Evolutionary conservation across 2,888 invertebrate genomes (phyloP).

Genomic region (Eupithecia insigniata): DNA sequence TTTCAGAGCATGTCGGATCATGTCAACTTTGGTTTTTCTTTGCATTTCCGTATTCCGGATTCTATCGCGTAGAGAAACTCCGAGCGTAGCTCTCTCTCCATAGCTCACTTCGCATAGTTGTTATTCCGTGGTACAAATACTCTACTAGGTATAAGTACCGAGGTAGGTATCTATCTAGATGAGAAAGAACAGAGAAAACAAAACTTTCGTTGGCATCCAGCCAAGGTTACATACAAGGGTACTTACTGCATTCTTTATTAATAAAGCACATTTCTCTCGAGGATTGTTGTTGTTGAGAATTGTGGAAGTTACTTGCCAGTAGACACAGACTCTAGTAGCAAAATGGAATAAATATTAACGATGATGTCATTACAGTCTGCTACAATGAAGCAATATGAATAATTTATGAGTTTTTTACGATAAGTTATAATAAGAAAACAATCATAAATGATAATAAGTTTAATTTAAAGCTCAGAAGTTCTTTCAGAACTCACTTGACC

Average conservation of each 20-base stretch:
- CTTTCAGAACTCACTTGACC: background rate
- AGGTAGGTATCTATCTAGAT: background rate
- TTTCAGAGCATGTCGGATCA: too few relatives aligned
- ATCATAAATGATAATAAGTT: background rate
- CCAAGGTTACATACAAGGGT: background rate
- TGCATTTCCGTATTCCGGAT: too few relatives aligned
- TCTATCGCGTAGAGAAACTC: too few relatives aligned
- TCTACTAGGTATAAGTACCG: too few relatives aligned
- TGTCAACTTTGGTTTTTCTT: too few relatives aligned
- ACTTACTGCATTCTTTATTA: background rate
- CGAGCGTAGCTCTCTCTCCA: too few relatives aligned
- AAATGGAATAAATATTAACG: slow-evolving; percentile 21
- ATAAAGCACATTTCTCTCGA: background rate
- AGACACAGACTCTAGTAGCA: background rate
- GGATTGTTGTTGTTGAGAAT: too few relatives aligned
- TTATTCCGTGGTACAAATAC: too few relatives aligned
- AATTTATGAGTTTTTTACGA: slow-evolving; percentile 17
- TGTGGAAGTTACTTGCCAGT: too few relatives aligned
- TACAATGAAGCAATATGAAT: slow-evolving; percentile 17
- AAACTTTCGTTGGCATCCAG: background rate
- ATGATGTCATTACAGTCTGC: slow-evolving; percentile 28
- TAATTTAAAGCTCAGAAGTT: background rate
- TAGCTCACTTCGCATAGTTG: too few relatives aligned
- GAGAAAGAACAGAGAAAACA: background rate
- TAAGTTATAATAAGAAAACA: background rate